Base-by-base conservation (phyloP, 2,797 vertebrate genomes). In the Myotis daubentonii region DNA sequence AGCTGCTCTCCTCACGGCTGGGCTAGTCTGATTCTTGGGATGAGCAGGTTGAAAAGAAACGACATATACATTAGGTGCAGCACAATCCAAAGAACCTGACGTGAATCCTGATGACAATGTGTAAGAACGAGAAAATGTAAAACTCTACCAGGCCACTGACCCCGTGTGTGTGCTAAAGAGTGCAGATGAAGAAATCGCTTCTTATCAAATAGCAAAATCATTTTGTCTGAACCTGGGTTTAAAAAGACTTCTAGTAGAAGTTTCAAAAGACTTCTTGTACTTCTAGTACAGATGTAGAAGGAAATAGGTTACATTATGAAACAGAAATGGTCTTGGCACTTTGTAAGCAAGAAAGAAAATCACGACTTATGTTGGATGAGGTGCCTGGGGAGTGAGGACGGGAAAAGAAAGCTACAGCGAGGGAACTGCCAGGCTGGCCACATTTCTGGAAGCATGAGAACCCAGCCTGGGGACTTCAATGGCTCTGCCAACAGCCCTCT, bases 291-390 rank as follows among this genome's bases (percentile, higher is more conserved):
- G 92, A 97, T 79, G 76, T 95, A 97, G 86, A 57, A 92, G 91
- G 22, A 79, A 70, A 89, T 72, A 65, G 47, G 94, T 49, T 94
- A 62, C 2, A 68, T 10, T 96, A 93, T 97, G 92, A 90, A 89
- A 8, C 83, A 95, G 96, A 94, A 44, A 95, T 23, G 94, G 19
- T 8, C 71, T 25, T 86, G 62, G 4, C 92, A 88, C 94, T 97
- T 97, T 96, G 92, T 30, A 94, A 89, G 75, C 70, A 51, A 97
- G 91, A 95, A 97, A 80, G 85, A 96, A 97, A 94, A 92, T 86
- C 57, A 41, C 95, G 95, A 97, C 94, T 91, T 95, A 87, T 94
- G 93, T 89, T 81, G 90, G 96, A 94, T 82, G 68, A 95, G 88
- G 20, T 16, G 93, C 96, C 81, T 95, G 94, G 87, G 95, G 96